Evolutionary conservation across 2,888 invertebrate species (phyloP).

Genomic region (Arge pagana): DNA sequence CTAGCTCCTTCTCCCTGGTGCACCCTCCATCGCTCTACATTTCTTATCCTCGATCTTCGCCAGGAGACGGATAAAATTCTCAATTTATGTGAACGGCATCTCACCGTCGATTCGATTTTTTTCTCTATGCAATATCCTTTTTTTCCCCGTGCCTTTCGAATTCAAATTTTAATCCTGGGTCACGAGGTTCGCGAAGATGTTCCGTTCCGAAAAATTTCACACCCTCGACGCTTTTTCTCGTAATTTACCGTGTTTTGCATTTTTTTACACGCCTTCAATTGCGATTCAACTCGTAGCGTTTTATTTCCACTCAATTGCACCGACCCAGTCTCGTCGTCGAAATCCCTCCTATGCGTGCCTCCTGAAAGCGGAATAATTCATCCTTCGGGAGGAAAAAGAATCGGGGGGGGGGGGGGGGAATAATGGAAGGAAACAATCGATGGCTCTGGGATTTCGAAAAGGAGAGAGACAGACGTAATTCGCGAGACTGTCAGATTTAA

Average conservation of each 20-base stretch:
- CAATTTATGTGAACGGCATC: constrained; percentile 14
- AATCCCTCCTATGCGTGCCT: too few relatives aligned
- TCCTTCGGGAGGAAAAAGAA: too few relatives aligned
- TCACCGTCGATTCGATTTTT: constrained; percentile 1
- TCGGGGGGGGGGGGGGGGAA: too few relatives aligned
- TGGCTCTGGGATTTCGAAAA: too few relatives aligned
- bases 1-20: background rate
- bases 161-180: constrained; percentile 12
- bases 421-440: too few relatives aligned
- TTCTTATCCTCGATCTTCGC: constrained; percentile 16
- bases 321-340: too few relatives aligned
- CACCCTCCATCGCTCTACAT: constrained; percentile 3
- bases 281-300: too few relatives aligned
- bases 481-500: background rate
- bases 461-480: background rate
- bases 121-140: constrained; percentile 8
- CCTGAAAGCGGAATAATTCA: too few relatives aligned
- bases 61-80: constrained; percentile 16
- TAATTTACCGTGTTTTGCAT: constrained; percentile 3
- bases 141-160: background rate
- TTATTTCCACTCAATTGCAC: too few relatives aligned
- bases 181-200: constrained; percentile 4
- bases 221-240: background rate
- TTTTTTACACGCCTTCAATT: too few relatives aligned
- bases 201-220: background rate